Evolutionary conservation across 2,888 invertebrate species (phyloP).

Genomic region (Argyresthia goedartella): DNA sequence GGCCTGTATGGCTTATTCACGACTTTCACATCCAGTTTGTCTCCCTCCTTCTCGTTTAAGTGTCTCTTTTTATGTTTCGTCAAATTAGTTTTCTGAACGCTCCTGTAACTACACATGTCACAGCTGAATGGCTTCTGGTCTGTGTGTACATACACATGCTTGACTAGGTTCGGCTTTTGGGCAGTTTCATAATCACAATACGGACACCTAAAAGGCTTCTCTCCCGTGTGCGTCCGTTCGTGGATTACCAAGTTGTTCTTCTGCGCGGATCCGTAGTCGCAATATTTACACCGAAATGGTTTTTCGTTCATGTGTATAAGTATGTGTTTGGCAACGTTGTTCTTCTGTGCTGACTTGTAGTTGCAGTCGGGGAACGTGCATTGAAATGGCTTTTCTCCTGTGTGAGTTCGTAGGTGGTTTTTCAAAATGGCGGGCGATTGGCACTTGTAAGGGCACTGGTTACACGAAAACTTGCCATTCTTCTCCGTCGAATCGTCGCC

Average conservation of each 20-base stretch:
- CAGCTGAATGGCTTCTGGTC: constrained; percentile 64
- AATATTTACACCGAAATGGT: constrained; percentile 58
- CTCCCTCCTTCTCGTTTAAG: constrained; percentile 45
- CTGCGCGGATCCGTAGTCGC: constrained; percentile 62
- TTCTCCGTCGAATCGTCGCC: constrained; percentile 30
- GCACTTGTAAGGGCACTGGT: constrained; percentile 56
- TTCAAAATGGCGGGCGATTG: constrained; percentile 63
- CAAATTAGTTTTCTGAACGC: constrained; percentile 62
- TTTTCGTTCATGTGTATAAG: constrained; percentile 66
- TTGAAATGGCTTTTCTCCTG: constrained; percentile 59
- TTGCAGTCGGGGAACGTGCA: constrained; percentile 49
- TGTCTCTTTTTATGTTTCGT: constrained; percentile 63
- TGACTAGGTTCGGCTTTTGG: constrained; percentile 63
- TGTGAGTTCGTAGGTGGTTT: constrained; percentile 60
- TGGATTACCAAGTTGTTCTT: constrained; percentile 65
- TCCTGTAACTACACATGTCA: constrained; percentile 56
- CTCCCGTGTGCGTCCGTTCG: constrained; percentile 62
- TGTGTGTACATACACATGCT: constrained; percentile 65
- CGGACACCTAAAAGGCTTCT: constrained; percentile 61
- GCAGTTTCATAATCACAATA: constrained; percentile 62
- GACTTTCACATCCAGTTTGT: constrained; percentile 34
- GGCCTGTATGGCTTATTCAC: constrained; percentile 50
- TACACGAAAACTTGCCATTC: constrained; percentile 48
- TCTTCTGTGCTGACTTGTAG: constrained; percentile 64
- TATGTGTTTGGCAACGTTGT: constrained; percentile 64